Conservation (phyloP, 2,797 vertebrate genomes). For the Myiotriccus ornatus region DNA sequence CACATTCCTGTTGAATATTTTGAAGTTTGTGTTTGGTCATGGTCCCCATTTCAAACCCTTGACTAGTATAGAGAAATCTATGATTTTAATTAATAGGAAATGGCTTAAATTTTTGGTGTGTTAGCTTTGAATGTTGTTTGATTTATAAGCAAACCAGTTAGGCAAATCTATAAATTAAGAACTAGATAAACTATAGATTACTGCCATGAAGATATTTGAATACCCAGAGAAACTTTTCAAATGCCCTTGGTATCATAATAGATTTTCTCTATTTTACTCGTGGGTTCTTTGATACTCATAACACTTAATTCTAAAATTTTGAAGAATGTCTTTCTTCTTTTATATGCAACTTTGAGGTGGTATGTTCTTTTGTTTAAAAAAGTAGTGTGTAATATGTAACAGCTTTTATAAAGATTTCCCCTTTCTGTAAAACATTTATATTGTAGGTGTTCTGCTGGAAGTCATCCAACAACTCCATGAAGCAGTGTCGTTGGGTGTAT, state of each 20-base stretch:
- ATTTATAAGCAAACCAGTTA: neutral
- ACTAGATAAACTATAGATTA: neutral
- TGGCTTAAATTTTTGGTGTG: neutral
- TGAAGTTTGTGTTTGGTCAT: neutral
- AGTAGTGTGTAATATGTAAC: neutral
- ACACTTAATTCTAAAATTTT: neutral
- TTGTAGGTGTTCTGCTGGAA: slow-evolving; percentile 94
- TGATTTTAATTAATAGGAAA: neutral
- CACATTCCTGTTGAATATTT: neutral
- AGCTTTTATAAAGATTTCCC: neutral
- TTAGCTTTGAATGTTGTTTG: neutral
- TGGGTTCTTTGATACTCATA: neutral
- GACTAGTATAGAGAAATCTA: neutral
- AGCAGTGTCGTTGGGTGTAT: slow-evolving; percentile 92
- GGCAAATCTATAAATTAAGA: neutral
- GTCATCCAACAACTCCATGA: slow-evolving; percentile 82
- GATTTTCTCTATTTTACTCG: neutral
- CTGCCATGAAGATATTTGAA: neutral
- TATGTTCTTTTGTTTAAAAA: neutral
- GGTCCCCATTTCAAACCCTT: neutral
- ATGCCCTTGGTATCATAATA: neutral
- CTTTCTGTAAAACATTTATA: neutral
- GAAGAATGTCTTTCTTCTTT: neutral
- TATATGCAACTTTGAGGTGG: neutral
- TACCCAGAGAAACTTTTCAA: neutral